These are phyloP conservation scores for Sarcophaga carnaria DNA, from an alignment of 2,888 invertebrate species.

Conservation along the genomic window DNA sequence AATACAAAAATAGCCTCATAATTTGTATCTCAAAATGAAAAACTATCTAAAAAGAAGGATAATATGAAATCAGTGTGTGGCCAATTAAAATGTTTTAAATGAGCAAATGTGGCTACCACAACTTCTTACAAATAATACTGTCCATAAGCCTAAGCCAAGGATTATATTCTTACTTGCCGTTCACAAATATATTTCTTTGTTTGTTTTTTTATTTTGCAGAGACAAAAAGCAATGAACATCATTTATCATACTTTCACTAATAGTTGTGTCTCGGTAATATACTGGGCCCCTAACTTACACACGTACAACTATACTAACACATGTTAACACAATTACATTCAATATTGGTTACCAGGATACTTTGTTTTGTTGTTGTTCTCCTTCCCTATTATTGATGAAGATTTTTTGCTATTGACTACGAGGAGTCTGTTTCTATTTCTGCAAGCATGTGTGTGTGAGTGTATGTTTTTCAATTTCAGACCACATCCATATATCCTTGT, in stretches of 20 bases:
- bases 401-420: neutral
- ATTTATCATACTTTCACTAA: conserved; percentile 46
- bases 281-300: neutral
- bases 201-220: too few relatives aligned
- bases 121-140: too few relatives aligned
- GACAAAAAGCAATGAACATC: neutral
- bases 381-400: conserved; percentile 30
- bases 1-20: too few relatives aligned
- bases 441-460: too few relatives aligned
- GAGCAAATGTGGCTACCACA: neutral
- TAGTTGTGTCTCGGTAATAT: conserved; percentile 2
- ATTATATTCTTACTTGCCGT: too few relatives aligned
- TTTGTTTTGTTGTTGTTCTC: neutral
- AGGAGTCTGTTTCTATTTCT: too few relatives aligned
- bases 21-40: too few relatives aligned
- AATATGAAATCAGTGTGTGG: neutral
- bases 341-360: conserved; percentile 19
- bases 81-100: conserved; percentile 39
- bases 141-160: too few relatives aligned
- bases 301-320: neutral
- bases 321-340: neutral
- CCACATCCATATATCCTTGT: too few relatives aligned
- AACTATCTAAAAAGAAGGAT: too few relatives aligned
- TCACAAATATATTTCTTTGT: too few relatives aligned
- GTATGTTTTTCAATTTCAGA: too few relatives aligned